Base-by-base conservation (phyloP, 2,888 invertebrate species). In the Erpobdella octoculata region DNA sequence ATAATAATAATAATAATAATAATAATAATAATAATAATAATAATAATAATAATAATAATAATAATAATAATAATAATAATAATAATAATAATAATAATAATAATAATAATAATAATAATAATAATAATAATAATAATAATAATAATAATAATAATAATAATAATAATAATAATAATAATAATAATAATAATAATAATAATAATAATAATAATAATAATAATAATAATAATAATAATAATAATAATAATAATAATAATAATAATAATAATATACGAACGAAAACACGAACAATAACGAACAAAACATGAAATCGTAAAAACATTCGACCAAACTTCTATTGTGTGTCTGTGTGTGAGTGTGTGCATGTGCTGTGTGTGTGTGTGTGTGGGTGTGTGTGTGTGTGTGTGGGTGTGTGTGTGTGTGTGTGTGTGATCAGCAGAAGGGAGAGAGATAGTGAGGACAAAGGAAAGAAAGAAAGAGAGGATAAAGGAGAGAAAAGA, bases 171-270 rank as follows among this genome's bases (percentile, higher is more conserved):
- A 71, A n/a, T 71, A 71, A 35, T 41, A 71, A 2, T 71, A 71
- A 25, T 71, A 71, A 35, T 62, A 71, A 21, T 71, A 71, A 5
- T 71, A 71, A 25, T 64, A 71, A 25, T 71, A 71, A 25, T 62
- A 71, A 25, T 71, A 71, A 25, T 71, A 71, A 21, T 71, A 71
- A 25, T 71, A 71, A 9, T 71, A 71, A 25, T 71, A 71, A 28
- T 62, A 71, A 25, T 62, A 71, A 25, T 71, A 71, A 25, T 64
- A 71, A 25, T 71, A 71, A n/a, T 70, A 71, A 25, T 71, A 66
- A n/a, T 71, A 66, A 15, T 67, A 71, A 15, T 48, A 46, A 1
- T 33, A 28, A 37, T 37, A 53, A 31, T 2, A 37, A 36, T 37
- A 35, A 6, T 8, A 59, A 41, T 53, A 53, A 41, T 68, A 68